Conservation (phyloP, 1,140 invertebrate species). For the Drosophila insularis region DNA sequence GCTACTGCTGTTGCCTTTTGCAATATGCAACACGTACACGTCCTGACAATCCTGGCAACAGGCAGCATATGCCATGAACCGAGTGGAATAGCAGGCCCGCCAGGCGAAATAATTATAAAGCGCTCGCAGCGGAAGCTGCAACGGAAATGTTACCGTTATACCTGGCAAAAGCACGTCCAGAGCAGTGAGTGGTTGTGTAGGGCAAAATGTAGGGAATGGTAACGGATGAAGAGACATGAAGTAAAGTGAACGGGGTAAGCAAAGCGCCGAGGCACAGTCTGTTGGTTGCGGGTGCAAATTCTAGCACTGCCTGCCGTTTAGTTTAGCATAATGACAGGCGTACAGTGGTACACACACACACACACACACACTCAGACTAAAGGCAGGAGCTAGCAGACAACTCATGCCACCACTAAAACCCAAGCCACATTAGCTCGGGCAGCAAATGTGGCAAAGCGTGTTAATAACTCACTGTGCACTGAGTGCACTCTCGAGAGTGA, state of each 20-base stretch:
- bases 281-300: constrained; percentile 74
- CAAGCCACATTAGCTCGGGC: constrained; percentile 75
- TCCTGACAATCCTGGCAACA: constrained; percentile 77
- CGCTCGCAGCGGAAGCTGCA: constrained; percentile 78
- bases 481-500: constrained; percentile 60
- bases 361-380: background rate
- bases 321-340: constrained; percentile 79
- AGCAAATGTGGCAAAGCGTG: constrained; percentile 80
- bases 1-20: constrained; percentile 27
- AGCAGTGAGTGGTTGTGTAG: background rate
- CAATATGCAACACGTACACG: constrained; percentile 72
- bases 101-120: constrained; percentile 81
- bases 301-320: constrained; percentile 78
- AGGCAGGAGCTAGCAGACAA: constrained; percentile 8
- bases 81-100: constrained; percentile 58
- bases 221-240: background rate
- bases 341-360: constrained; percentile 28
- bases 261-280: constrained; percentile 26
- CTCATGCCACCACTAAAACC: constrained; percentile 58
- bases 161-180: constrained; percentile 73
- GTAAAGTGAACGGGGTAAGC: no score
- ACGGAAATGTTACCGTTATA: constrained; percentile 79
- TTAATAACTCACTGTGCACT: constrained; percentile 76
- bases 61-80: constrained; percentile 78
- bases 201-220: background rate